phyloP scores from a whole-genome alignment of 2,888 invertebrate genomes.

The Hyalella azteca region DNA sequence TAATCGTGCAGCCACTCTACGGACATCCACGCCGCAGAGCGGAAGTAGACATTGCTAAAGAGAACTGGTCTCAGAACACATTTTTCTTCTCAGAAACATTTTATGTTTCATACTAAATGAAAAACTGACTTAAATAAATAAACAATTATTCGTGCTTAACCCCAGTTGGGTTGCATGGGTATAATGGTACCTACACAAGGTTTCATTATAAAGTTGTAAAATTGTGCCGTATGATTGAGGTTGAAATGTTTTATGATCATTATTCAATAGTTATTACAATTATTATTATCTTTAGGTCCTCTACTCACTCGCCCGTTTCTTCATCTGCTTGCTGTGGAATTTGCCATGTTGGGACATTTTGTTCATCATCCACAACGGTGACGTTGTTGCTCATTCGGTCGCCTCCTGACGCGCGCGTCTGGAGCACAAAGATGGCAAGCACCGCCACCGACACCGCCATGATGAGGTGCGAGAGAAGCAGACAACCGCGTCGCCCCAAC shows the following conservation, averaged over 20 bases:
- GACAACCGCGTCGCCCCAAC: slow-evolving; percentile 37
- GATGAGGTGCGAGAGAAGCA: slow-evolving; percentile 26
- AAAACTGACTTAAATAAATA: too few species aligned
- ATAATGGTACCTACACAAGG: too few species aligned
- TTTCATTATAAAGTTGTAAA: too few species aligned
- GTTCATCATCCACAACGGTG: not conserved
- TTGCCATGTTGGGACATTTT: not conserved
- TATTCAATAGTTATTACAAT: too few species aligned
- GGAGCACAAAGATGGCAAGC: not conserved
- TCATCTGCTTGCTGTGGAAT: not conserved
- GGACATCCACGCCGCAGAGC: not conserved
- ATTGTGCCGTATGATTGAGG: too few species aligned
- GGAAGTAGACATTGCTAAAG: not conserved
- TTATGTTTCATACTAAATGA: too few species aligned
- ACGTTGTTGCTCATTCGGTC: not conserved
- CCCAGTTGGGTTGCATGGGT: too few species aligned
- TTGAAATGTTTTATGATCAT: too few species aligned
- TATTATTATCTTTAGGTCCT: too few species aligned
- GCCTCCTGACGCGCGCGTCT: not conserved
- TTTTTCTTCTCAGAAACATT: too few species aligned
- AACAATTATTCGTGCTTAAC: too few species aligned
- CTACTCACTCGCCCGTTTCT: not conserved
- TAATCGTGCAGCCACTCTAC: slow-evolving; percentile 1
- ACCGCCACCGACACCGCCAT: slow-evolving; percentile 8
- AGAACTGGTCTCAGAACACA: too few species aligned